Conservation (phyloP, 2,113 vertebrate species). For the Saguinus imperator region DNA sequence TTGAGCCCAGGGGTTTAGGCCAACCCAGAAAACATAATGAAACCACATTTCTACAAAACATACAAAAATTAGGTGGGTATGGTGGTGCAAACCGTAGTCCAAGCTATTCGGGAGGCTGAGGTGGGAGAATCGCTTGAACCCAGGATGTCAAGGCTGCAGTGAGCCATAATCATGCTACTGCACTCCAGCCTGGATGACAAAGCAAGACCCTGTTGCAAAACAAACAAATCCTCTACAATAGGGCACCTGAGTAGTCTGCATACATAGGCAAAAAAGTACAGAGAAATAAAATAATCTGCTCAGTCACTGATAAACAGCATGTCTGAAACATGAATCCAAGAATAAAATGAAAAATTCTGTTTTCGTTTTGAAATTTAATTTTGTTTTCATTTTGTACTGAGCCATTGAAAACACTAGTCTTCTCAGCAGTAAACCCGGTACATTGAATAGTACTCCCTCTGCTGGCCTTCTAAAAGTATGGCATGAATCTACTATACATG, state of each 20-base stretch:
- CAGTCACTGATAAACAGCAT: neutral
- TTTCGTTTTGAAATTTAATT: neutral
- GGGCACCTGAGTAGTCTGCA: neutral
- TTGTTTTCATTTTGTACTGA: neutral
- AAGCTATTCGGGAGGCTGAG: neutral
- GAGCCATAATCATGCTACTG: neutral
- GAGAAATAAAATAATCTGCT: slow-evolving; percentile 16
- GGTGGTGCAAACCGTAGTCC: neutral
- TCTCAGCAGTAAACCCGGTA: neutral
- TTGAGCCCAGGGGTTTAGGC: neutral
- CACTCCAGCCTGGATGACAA: neutral
- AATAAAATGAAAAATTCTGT: neutral
- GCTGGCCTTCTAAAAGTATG: neutral
- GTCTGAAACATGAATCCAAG: neutral
- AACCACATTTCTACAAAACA: neutral
- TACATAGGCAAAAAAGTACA: neutral
- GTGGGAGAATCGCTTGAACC: neutral
- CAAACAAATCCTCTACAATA: neutral
- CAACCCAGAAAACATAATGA: neutral
- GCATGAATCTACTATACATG: neutral
- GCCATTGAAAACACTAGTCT: neutral
- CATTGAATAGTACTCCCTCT: neutral
- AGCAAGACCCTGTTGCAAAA: neutral
- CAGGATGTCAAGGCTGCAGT: neutral
- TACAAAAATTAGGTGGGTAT: neutral